A percentile compares a stretch with the other conserved stretches of the same genome.
Conservation (phyloP, 2,113 vertebrate species). For the Istiophorus platypterus region DNA sequence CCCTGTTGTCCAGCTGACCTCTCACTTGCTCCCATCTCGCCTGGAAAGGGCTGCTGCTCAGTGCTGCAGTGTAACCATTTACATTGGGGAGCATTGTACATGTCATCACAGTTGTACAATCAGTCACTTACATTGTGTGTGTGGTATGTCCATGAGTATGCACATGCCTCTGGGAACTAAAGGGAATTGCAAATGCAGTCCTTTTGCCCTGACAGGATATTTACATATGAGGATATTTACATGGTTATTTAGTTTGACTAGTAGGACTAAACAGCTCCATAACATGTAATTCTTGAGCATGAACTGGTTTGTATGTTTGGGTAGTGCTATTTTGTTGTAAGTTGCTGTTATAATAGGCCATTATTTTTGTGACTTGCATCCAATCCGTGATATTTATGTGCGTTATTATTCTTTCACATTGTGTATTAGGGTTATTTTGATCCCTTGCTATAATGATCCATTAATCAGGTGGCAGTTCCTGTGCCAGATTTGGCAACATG, state of each 20-base stretch:
- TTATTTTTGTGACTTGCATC: neutral
- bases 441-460: neutral
- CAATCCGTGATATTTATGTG: neutral
- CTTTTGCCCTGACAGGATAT: neutral
- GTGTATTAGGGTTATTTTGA: neutral
- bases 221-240: neutral
- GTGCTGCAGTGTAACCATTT: conserved; percentile 34
- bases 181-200: neutral
- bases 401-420: neutral
- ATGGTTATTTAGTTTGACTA: neutral
- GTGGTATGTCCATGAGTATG: neutral
- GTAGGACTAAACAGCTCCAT: neutral
- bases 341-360: neutral
- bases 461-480: too few species aligned
- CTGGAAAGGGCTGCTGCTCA: conserved; percentile 23
- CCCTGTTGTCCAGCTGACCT: conserved; percentile 20
- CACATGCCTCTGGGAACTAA: neutral
- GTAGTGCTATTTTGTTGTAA: neutral
- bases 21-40: conserved; percentile 12
- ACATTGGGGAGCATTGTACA: conserved; percentile 59
- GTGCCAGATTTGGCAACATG: too few species aligned
- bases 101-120: conserved; percentile 63
- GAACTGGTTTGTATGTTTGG: neutral
- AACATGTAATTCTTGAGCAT: neutral
- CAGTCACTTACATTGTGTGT: conserved; percentile 31